Conservation (phyloP, 2,113 vertebrate species). For the Phocoena sinus region DNA sequence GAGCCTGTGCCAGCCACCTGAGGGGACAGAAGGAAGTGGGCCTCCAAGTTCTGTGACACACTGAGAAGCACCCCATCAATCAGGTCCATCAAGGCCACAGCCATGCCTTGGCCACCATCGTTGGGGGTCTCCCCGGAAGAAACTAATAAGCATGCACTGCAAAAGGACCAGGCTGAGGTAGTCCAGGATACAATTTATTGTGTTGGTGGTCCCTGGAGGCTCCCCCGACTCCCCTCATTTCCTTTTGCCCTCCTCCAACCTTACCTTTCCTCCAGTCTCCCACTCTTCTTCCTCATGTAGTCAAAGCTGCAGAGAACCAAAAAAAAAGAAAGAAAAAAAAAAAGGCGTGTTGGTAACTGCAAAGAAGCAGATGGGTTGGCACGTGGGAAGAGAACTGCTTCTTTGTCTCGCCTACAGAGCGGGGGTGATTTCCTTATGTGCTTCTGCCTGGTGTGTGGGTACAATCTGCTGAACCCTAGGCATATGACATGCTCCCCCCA, state of each 20-base stretch:
- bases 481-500: background rate
- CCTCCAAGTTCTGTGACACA: background rate
- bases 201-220: background rate
- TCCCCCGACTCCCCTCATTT: background rate
- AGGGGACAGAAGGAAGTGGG: background rate
- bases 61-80: background rate
- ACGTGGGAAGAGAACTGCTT: constrained; percentile 38
- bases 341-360: constrained; percentile 50
- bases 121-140: background rate
- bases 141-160: background rate
- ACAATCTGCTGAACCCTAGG: constrained; percentile 34
- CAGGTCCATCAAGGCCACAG: background rate
- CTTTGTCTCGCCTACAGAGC: constrained; percentile 59
- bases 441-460: constrained; percentile 53
- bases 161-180: background rate
- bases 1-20: background rate
- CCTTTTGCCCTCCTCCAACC: constrained; percentile 38
- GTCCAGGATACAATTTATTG: constrained; percentile 49
- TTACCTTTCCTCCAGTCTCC: constrained; percentile 54
- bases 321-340: background rate
- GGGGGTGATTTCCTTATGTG: constrained; percentile 50
- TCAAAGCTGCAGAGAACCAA: constrained; percentile 57
- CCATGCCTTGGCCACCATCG: background rate
- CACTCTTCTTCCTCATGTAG: constrained; percentile 53
- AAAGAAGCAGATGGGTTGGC: constrained; percentile 65